Percentiles rank a stretch among this genome's conserved stretches.
Conservation (phyloP, 2,113 vertebrate genomes). For the Sturnus vulgaris region DNA sequence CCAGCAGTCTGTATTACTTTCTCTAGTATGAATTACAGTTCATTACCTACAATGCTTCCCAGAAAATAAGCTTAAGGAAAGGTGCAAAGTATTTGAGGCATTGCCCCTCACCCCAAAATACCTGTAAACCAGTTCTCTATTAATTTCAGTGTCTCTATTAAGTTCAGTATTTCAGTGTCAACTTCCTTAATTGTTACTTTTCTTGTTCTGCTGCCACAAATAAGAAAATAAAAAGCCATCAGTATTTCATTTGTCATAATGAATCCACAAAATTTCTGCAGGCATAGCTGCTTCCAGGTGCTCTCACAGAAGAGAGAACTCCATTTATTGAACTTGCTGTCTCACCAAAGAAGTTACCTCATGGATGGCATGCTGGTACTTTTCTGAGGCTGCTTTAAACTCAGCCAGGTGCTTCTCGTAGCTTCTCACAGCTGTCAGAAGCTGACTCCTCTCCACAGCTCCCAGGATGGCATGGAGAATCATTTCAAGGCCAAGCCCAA, state of each 20-base stretch:
- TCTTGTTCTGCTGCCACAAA: neutral
- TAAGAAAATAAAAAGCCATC: neutral
- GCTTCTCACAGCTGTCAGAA: conserved; percentile 70
- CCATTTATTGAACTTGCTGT: conserved; percentile 46
- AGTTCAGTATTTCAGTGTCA: neutral
- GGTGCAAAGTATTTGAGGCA: neutral
- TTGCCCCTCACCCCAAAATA: neutral
- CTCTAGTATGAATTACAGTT: neutral
- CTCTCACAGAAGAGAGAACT: neutral
- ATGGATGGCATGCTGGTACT: conserved; percentile 61
- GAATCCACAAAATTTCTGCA: neutral
- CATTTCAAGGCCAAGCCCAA: conserved; percentile 75
- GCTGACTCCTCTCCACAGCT: conserved; percentile 71
- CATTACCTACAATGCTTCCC: neutral
- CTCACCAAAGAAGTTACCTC: conserved; percentile 69
- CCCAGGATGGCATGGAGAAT: conserved; percentile 74
- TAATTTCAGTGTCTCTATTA: too few relatives aligned
- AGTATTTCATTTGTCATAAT: neutral
- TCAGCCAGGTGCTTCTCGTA: conserved; percentile 73
- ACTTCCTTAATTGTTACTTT: neutral
- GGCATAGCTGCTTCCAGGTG: neutral
- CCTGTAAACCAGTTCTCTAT: neutral
- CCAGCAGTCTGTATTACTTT: neutral
- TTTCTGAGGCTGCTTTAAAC: conserved; percentile 74
- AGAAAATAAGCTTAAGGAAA: neutral